Percentiles rank a stretch among this genome's conserved stretches.
Evolutionary conservation across 2,113 vertebrate genomes (phyloP).

Genomic region (Atherinomorus stipes): DNA sequence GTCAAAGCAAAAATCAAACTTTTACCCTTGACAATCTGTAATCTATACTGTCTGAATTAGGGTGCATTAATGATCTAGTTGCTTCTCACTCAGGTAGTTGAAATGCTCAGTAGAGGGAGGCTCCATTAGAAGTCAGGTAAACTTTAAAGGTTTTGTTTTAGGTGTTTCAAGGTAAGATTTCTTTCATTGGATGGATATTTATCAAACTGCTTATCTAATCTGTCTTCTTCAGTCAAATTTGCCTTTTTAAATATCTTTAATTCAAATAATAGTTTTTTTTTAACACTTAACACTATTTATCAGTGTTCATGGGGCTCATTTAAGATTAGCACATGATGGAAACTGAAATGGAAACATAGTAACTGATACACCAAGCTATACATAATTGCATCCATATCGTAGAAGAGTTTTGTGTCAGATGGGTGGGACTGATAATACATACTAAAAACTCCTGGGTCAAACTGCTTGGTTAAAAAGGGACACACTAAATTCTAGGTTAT

Average conservation of each 20-base stretch:
- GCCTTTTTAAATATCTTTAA: constrained; percentile 40
- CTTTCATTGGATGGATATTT: constrained; percentile 48
- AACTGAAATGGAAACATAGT: constrained; percentile 22
- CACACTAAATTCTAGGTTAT: too few relatives aligned
- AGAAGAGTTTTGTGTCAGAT: constrained; percentile 5
- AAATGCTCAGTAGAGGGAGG: constrained; percentile 57
- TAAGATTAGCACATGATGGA: constrained; percentile 19
- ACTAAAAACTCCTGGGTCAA: too few relatives aligned
- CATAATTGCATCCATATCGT: constrained; percentile 21
- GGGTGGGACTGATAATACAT: constrained; percentile 15
- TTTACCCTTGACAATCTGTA: constrained; percentile 69
- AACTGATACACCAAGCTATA: constrained; percentile 21
- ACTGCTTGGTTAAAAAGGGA: too few relatives aligned
- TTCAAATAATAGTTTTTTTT: too few relatives aligned
- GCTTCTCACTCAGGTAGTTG: constrained; percentile 53
- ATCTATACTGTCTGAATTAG: constrained; percentile 79
- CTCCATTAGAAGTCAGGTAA: constrained; percentile 56
- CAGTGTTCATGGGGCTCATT: constrained; percentile 59
- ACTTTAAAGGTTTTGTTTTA: constrained; percentile 51
- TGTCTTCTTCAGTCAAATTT: constrained; percentile 46
- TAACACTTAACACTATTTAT: constrained; percentile 49
- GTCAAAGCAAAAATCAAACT: constrained; percentile 72
- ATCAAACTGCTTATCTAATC: constrained; percentile 61
- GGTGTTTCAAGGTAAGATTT: constrained; percentile 45
- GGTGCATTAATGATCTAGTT: constrained; percentile 68